phyloP scores from a whole-genome alignment of 2,113 vertebrate species.

The Tachycineta bicolor region DNA sequence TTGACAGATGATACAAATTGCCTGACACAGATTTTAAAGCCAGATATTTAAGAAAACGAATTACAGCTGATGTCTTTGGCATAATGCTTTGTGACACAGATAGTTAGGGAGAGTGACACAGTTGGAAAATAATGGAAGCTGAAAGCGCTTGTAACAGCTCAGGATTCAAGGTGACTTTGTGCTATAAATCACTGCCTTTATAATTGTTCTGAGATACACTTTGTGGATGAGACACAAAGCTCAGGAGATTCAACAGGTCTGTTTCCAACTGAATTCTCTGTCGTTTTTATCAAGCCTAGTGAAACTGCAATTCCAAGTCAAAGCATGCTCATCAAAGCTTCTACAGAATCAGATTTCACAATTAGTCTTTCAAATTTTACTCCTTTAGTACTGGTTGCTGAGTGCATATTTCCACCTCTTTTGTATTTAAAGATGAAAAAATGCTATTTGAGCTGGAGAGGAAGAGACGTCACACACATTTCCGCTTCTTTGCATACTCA shows the following conservation, averaged over 20 bases:
- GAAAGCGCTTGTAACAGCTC: neutral
- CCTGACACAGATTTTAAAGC: constrained; percentile 56
- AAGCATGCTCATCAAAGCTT: neutral
- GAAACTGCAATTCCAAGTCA: neutral
- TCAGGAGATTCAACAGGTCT: constrained; percentile 7
- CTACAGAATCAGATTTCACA: neutral
- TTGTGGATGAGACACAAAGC: neutral
- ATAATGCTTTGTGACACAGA: constrained; percentile 55
- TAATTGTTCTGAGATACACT: constrained; percentile 2
- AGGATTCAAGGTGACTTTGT: constrained; percentile 55
- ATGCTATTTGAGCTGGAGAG: neutral
- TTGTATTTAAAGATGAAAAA: neutral
- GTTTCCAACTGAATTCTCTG: neutral
- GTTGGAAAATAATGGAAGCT: constrained; percentile 32
- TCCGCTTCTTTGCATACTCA: neutral
- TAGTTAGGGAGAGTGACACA: constrained; percentile 48
- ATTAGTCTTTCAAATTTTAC: neutral
- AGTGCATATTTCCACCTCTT: neutral
- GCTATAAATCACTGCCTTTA: neutral
- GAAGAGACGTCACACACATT: neutral
- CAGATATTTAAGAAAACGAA: constrained; percentile 62
- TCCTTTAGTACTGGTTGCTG: neutral
- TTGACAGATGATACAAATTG: constrained; percentile 61
- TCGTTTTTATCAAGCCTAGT: neutral
- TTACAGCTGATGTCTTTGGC: constrained; percentile 42